These are phyloP conservation scores for Bombus waltoni DNA, from an alignment of 1,140 invertebrate species.

Conservation along the genomic window DNA sequence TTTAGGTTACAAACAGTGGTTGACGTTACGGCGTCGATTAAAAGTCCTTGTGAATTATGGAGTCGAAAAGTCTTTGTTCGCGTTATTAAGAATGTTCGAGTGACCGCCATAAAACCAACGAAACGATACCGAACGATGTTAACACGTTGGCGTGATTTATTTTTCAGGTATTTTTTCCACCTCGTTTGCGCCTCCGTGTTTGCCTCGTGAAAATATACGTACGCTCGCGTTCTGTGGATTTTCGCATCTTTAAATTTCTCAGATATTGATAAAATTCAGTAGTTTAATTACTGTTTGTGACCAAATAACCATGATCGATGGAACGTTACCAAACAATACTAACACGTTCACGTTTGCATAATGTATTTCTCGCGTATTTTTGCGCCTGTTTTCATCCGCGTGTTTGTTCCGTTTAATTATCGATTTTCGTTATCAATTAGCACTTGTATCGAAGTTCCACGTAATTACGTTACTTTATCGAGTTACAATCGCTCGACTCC, in stretches of 20 bases:
- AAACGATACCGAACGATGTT: neutral
- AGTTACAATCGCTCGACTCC: neutral
- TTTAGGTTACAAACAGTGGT: constrained; percentile 32
- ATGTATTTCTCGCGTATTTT: neutral
- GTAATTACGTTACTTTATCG: neutral
- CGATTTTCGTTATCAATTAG: neutral
- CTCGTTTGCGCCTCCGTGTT: neutral
- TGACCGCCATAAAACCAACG: neutral
- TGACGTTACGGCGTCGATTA: constrained; percentile 33
- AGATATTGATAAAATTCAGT: neutral
- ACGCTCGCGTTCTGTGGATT: neutral
- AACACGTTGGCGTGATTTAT: neutral
- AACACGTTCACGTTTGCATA: neutral
- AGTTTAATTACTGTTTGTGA: neutral
- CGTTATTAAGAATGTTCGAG: constrained; percentile 21
- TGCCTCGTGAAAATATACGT: neutral
- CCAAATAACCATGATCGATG: neutral
- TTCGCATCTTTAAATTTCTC: neutral
- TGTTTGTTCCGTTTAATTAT: neutral
- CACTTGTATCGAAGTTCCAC: neutral
- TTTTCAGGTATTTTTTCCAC: neutral
- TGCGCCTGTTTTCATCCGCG: neutral
- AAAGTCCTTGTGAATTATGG: constrained; percentile 48
- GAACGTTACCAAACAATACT: neutral
- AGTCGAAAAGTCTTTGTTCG: neutral